Percentiles rank a stretch among this genome's conserved stretches.
Conservation (phyloP, 2,797 vertebrate genomes). For the Pseudochirops corinnae region DNA sequence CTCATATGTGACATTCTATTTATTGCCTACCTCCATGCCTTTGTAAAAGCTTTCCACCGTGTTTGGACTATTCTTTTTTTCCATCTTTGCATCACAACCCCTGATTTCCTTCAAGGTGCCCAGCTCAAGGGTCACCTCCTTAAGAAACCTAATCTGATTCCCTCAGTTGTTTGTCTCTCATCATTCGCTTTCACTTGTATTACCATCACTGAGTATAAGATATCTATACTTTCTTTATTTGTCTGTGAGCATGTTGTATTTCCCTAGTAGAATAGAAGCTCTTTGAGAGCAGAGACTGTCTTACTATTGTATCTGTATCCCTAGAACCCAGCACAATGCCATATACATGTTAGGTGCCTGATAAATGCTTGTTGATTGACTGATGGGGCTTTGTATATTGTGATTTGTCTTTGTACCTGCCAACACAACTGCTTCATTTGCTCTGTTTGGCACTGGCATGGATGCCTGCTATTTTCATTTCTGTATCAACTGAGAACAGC, state of each 20-base stretch:
- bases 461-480: background rate
- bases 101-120: background rate
- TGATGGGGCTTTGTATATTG: background rate
- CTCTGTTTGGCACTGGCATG: background rate
- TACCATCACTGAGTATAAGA: background rate
- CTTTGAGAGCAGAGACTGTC: background rate
- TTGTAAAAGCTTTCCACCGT: background rate
- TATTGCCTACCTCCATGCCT: background rate
- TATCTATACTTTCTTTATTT: background rate
- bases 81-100: background rate
- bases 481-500: background rate
- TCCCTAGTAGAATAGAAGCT: background rate
- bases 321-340: background rate
- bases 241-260: background rate
- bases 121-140: background rate
- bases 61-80: background rate
- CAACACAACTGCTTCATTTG: background rate
- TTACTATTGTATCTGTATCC: background rate
- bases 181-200: background rate
- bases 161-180: background rate
- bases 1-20: background rate
- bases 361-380: background rate
- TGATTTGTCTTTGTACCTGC: background rate
- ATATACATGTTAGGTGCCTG: background rate
- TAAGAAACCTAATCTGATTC: background rate